A percentile compares a stretch with the other conserved stretches of the same genome.
Evolutionary conservation across 2,888 invertebrate species (phyloP).

Genomic region (Formica aserva): DNA sequence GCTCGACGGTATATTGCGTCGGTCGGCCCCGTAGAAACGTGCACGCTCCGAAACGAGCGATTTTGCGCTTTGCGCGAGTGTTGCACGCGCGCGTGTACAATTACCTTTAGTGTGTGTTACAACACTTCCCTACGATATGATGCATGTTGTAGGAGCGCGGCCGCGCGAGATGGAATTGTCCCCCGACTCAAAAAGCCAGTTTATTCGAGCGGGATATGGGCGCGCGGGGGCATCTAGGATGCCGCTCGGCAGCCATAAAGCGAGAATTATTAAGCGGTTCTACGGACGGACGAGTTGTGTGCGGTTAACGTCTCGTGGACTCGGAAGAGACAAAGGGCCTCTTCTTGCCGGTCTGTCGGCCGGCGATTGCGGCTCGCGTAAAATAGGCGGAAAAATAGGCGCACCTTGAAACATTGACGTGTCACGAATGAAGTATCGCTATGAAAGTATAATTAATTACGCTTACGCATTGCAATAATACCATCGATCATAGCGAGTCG

Average conservation of each 20-base stretch:
- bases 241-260: conserved; percentile 61
- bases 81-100: conserved; percentile 59
- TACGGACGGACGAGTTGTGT: conserved; percentile 53
- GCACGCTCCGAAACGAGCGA: conserved; percentile 59
- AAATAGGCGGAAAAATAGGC: conserved; percentile 31
- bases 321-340: conserved; percentile 34
- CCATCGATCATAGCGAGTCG: not conserved
- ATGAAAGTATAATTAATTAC: conserved; percentile 28
- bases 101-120: conserved; percentile 65
- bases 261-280: conserved; percentile 71
- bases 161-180: conserved; percentile 53
- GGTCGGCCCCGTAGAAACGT: conserved; percentile 9
- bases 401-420: conserved; percentile 27
- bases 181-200: conserved; percentile 66
- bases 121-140: conserved; percentile 62
- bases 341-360: not conserved
- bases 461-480: not conserved
- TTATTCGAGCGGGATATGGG: conserved; percentile 51
- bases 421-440: conserved; percentile 21
- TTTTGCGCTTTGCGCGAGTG: conserved; percentile 49
- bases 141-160: conserved; percentile 49
- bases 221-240: conserved; percentile 34
- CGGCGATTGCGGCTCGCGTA: not conserved
- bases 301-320: conserved; percentile 50
- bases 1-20: conserved; percentile 23